Percentiles rank a stretch among this genome's conserved stretches.
phyloP scores from a whole-genome alignment of 2,888 invertebrate genomes.

The Automeris io region DNA sequence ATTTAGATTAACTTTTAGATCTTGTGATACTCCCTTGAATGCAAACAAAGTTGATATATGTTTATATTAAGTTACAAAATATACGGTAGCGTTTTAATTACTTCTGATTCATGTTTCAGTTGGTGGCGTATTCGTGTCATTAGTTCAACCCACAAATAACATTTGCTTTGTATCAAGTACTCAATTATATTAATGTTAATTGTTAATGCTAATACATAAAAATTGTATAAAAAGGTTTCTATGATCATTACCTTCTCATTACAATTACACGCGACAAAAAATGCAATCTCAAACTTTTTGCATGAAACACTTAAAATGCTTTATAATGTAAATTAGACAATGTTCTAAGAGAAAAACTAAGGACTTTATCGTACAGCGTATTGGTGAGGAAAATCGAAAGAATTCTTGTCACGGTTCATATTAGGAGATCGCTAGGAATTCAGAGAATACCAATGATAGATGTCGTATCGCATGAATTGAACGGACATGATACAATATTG shows the following conservation, averaged over 20 bases:
- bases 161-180: no score
- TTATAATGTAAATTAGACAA: slow-evolving; percentile 7
- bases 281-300: slow-evolving; percentile 1
- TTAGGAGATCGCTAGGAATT: slow-evolving; percentile 21
- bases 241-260: slow-evolving; percentile 15
- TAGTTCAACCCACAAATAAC: no score
- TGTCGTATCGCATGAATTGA: slow-evolving; percentile 28
- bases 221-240: no score
- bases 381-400: slow-evolving; percentile 12
- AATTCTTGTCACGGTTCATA: slow-evolving; percentile 25
- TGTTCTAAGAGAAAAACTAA: slow-evolving; percentile 10
- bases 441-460: slow-evolving; percentile 33
- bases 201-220: no score
- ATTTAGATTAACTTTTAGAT: no score
- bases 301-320: neutral
- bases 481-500: slow-evolving; percentile 45
- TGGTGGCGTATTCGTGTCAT: no score
- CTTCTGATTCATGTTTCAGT: no score
- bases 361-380: slow-evolving; percentile 17
- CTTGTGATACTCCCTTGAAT: no score
- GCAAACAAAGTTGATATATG: no score
- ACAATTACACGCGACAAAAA: slow-evolving; percentile 17
- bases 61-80: no score
- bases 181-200: no score
- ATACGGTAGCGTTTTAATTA: no score